These are phyloP conservation scores for Peromyscus eremicus DNA, from an alignment of 2,797 vertebrate genomes.

Conservation along the genomic window DNA sequence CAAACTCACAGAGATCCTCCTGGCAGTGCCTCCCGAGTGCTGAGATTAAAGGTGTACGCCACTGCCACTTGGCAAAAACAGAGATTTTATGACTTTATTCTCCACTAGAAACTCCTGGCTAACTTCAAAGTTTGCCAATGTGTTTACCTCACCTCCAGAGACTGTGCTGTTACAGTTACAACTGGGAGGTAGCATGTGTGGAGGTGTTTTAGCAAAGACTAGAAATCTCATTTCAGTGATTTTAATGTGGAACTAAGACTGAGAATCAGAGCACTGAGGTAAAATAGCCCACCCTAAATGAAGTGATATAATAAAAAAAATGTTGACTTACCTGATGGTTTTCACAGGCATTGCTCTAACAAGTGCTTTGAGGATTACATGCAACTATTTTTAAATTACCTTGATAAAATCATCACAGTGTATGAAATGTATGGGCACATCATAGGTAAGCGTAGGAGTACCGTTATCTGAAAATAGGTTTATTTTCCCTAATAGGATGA, in stretches of 20 bases:
- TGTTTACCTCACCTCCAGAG: neutral
- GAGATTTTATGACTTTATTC: neutral
- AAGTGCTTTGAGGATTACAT: constrained; percentile 64
- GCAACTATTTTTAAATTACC: constrained; percentile 56
- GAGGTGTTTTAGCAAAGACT: accelerated
- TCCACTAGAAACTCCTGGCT: neutral
- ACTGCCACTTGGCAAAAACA: neutral
- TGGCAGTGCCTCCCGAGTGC: too few relatives aligned
- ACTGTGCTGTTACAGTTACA: neutral
- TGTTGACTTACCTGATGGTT: constrained; percentile 10
- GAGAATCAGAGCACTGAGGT: constrained; percentile 2
- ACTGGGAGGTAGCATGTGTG: neutral
- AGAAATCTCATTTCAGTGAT: neutral
- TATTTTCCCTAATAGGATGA: constrained; percentile 63
- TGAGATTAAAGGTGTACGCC: too few relatives aligned
- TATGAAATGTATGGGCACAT: constrained; percentile 30
- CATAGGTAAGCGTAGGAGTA: constrained; percentile 31
- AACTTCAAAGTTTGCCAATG: neutral
- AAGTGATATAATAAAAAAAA: constrained; percentile 45
- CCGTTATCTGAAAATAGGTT: constrained; percentile 55
- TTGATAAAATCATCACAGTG: constrained; percentile 68
- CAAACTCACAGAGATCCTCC: too few relatives aligned
- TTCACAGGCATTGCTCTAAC: constrained; percentile 35
- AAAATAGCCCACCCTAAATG: constrained; percentile 38
- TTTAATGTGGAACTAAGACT: neutral